A percentile compares a stretch with the other conserved stretches of the same genome.
Conservation (phyloP, 2,888 invertebrate species). For the Vesta saturnalis region DNA sequence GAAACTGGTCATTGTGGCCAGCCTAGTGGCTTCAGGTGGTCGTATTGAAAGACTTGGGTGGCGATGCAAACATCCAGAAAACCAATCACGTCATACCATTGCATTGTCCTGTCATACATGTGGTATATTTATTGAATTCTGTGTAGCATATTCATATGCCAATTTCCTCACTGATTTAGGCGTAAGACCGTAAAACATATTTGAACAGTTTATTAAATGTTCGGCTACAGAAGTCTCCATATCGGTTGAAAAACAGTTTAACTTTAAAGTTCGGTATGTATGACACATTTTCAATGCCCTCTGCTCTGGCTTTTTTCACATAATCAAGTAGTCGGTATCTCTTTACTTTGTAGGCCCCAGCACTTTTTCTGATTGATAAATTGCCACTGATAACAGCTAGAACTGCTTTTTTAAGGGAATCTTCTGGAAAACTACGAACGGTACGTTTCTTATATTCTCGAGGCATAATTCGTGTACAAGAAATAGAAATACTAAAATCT, state of each 20-base stretch:
- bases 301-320: too few species aligned
- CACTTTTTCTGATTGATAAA: not conserved
- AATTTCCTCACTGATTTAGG: too few species aligned
- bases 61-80: too few species aligned
- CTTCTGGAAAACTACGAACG: not conserved
- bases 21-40: not conserved
- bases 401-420: too few species aligned
- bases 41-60: not conserved
- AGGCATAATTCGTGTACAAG: not conserved
- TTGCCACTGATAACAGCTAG: not conserved
- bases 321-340: too few species aligned
- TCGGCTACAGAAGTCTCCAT: not conserved
- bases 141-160: too few species aligned
- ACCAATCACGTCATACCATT: not conserved
- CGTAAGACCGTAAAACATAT: too few species aligned
- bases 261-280: not conserved
- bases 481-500: not conserved
- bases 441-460: not conserved
- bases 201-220: not conserved
- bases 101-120: not conserved
- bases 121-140: too few species aligned
- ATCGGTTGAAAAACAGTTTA: not conserved
- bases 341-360: not conserved
- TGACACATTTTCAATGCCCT: too few species aligned
- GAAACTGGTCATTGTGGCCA: not conserved